phyloP scores from a whole-genome alignment of 2,797 vertebrate genomes.

The Lagorchestes hirsutus region DNA sequence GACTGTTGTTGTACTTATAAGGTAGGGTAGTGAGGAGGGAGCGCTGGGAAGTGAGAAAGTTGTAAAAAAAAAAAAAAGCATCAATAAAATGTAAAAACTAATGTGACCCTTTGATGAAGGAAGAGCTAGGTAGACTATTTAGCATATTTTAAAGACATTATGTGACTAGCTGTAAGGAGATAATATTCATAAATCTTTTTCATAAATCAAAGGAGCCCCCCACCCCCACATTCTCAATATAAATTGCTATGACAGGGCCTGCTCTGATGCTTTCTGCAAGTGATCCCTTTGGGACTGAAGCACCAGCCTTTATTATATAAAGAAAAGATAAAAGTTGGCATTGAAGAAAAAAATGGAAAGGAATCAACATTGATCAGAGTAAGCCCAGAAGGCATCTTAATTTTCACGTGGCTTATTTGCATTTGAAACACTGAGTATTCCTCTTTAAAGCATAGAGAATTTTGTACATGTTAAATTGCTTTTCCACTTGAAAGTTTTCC shows the following conservation, averaged over 20 bases:
- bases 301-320: slow-evolving; percentile 57
- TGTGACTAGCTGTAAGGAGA: slow-evolving; percentile 33
- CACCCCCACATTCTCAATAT: slow-evolving; percentile 25
- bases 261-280: slow-evolving; percentile 59
- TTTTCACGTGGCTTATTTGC: slow-evolving; percentile 70
- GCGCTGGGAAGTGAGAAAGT: not conserved
- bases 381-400: slow-evolving; percentile 69
- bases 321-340: slow-evolving; percentile 69
- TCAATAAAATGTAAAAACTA: slow-evolving; percentile 34
- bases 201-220: slow-evolving; percentile 2
- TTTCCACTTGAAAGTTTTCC: slow-evolving; percentile 67
- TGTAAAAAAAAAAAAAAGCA: not conserved
- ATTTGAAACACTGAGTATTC: slow-evolving; percentile 69
- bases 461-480: slow-evolving; percentile 67
- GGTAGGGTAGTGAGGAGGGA: not conserved
- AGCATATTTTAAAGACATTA: slow-evolving; percentile 14
- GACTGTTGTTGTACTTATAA: not conserved
- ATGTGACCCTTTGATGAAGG: not conserved
- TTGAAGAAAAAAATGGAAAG: slow-evolving; percentile 54
- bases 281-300: slow-evolving; percentile 50
- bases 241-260: slow-evolving; percentile 20
- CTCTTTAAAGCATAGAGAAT: slow-evolving; percentile 62
- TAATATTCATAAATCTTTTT: slow-evolving; percentile 28
- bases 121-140: slow-evolving; percentile 8
- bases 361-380: slow-evolving; percentile 55